Percentiles rank a stretch among this genome's conserved stretches.
Conservation (phyloP, 2,888 invertebrate genomes). For the Lathronympha strigana region DNA sequence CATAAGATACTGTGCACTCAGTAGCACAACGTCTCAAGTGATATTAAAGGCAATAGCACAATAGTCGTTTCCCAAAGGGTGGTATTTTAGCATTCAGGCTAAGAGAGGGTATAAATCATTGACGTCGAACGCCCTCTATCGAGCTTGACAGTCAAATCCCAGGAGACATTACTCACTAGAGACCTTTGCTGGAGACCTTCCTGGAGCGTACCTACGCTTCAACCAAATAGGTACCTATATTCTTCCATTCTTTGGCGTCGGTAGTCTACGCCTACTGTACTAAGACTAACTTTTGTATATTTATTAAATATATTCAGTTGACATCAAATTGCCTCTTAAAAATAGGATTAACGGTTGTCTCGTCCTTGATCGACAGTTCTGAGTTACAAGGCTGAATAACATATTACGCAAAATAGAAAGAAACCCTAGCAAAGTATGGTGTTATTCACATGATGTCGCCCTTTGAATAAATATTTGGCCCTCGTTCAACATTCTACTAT, state of each 20-base stretch:
- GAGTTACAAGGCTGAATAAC: constrained; percentile 49
- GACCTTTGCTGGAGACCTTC: constrained; percentile 59
- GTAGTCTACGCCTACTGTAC: too few species aligned
- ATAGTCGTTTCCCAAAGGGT: background rate
- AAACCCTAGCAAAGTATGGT: constrained; percentile 34
- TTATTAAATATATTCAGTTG: too few species aligned
- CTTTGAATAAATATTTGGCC: constrained; percentile 41
- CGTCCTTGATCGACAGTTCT: constrained; percentile 10
- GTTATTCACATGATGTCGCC: constrained; percentile 38
- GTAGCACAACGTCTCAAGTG: constrained; percentile 12
- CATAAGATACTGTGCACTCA: constrained; percentile 20
- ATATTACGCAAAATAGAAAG: constrained; percentile 28
- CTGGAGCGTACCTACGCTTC: constrained; percentile 45
- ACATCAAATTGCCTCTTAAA: constrained; percentile 31
- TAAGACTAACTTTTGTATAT: too few species aligned
- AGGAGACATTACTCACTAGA: constrained; percentile 66
- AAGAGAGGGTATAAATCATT: constrained; percentile 50
- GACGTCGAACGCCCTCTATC: constrained; percentile 49
- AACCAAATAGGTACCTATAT: too few species aligned
- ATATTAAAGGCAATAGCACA: background rate
- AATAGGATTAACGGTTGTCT: constrained; percentile 27
- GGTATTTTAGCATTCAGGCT: constrained; percentile 42
- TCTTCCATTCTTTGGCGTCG: constrained; percentile 19
- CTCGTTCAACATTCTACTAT: constrained; percentile 41
- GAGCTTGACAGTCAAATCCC: constrained; percentile 61